phyloP scores from a whole-genome alignment of 2,797 vertebrate genomes.

The Mormyrops attenuatus region DNA sequence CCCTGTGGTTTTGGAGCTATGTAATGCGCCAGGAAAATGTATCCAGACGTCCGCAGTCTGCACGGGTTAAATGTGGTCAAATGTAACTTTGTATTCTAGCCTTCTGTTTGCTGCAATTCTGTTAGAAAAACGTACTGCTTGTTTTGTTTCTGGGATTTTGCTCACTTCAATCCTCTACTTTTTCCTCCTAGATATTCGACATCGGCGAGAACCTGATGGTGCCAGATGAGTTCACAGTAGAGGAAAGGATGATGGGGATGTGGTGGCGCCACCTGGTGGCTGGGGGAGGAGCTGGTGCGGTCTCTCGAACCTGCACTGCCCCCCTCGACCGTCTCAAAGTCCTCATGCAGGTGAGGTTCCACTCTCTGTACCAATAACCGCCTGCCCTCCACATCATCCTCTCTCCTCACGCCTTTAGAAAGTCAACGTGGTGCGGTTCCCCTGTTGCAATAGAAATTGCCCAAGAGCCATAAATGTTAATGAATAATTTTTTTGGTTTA shows the following conservation, averaged over 20 bases:
- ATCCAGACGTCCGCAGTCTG: not conserved
- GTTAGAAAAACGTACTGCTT: not conserved
- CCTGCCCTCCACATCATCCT: not conserved
- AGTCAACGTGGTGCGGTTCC: not conserved
- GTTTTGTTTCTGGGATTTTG: not conserved
- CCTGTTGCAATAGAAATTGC: conserved; percentile 31
- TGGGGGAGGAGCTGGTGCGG: conserved; percentile 85
- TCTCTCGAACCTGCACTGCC: conserved; percentile 89
- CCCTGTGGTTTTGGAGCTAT: not conserved
- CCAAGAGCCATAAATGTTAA: conserved; percentile 38
- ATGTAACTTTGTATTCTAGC: not conserved
- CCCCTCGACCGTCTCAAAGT: conserved; percentile 92
- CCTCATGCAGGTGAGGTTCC: conserved; percentile 86
- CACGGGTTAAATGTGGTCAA: not conserved
- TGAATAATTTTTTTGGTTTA: conserved; percentile 30
- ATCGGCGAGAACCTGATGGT: conserved; percentile 90
- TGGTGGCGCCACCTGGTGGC: conserved; percentile 96
- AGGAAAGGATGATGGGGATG: conserved; percentile 89
- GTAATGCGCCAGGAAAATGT: not conserved
- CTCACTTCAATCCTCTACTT: not conserved
- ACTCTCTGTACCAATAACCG: no score
- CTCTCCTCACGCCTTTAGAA: not conserved
- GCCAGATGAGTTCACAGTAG: conserved; percentile 92
- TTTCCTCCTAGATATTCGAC: conserved; percentile 79
- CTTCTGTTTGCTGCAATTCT: not conserved